These are phyloP conservation scores for Andrena marginata DNA, from an alignment of 2,888 invertebrate species.

Conservation along the genomic window DNA sequence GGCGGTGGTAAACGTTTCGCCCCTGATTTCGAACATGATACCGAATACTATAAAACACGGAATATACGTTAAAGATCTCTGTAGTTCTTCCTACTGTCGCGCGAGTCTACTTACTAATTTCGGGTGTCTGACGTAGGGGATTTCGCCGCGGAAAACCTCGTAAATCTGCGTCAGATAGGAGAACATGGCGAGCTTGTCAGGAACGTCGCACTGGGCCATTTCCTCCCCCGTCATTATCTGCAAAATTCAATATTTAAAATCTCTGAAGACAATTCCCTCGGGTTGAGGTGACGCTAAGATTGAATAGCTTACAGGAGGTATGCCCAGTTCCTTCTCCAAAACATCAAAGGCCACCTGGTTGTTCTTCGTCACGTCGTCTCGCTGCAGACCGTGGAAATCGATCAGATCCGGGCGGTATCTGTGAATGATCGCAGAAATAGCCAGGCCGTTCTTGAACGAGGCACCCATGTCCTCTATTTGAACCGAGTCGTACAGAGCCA, in stretches of 20 bases:
- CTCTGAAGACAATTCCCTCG: background rate
- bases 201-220: slow-evolving; percentile 89
- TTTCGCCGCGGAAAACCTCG: slow-evolving; percentile 95
- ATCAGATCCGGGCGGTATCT: slow-evolving; percentile 96
- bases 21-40: slow-evolving; percentile 29
- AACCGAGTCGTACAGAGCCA: slow-evolving; percentile 88
- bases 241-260: slow-evolving; percentile 21
- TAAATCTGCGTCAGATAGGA: slow-evolving; percentile 96
- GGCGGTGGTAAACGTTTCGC: slow-evolving; percentile 20
- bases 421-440: slow-evolving; percentile 91
- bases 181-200: slow-evolving; percentile 91
- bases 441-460: slow-evolving; percentile 89
- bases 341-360: slow-evolving; percentile 95
- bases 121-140: slow-evolving; percentile 92
- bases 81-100: background rate
- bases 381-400: slow-evolving; percentile 89
- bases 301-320: slow-evolving; percentile 86
- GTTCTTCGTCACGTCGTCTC: slow-evolving; percentile 89
- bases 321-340: slow-evolving; percentile 93
- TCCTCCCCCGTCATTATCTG: slow-evolving; percentile 91
- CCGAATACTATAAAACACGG: slow-evolving; percentile 45
- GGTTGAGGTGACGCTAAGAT: background rate
- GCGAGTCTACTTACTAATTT: slow-evolving; percentile 87
- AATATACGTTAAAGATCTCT: background rate
- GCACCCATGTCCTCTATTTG: slow-evolving; percentile 89